Conservation (phyloP, 2,888 invertebrate genomes). For the Zhengitettix transpicula region DNA sequence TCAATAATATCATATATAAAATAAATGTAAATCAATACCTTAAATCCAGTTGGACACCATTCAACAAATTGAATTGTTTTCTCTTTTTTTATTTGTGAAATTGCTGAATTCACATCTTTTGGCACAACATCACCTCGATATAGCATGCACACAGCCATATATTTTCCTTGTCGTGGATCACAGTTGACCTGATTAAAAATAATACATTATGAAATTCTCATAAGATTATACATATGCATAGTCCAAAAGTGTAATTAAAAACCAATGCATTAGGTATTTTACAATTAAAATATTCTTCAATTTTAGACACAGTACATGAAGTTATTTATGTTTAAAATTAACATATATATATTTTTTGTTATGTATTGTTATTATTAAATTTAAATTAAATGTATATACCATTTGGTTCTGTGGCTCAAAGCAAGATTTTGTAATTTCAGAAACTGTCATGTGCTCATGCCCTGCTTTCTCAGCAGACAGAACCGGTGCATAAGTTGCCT, state of each 20-base stretch:
- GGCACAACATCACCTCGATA: slow-evolving; percentile 24
- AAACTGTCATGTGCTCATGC: slow-evolving; percentile 33
- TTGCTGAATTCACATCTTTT: slow-evolving; percentile 34
- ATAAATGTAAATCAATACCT: slow-evolving; percentile 20
- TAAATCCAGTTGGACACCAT: slow-evolving; percentile 43
- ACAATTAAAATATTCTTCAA: no score
- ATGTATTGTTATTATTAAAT: background rate
- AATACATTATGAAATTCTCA: background rate
- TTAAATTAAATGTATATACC: background rate
- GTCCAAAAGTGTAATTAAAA: no score
- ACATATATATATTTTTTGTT: background rate
- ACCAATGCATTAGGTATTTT: no score
- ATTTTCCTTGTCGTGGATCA: slow-evolving; percentile 25
- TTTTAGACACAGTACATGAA: no score
- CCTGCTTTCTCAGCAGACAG: slow-evolving; percentile 35
- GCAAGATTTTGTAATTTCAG: slow-evolving; percentile 40
- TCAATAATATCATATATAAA: no score
- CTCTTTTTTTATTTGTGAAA: slow-evolving; percentile 38
- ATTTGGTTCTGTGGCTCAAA: slow-evolving; percentile 42
- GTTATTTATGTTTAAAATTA: background rate
- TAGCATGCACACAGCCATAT: slow-evolving; percentile 31
- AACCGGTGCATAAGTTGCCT: slow-evolving; percentile 32
- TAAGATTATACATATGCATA: no score
- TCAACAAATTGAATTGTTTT: slow-evolving; percentile 40
- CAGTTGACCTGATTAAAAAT: slow-evolving; percentile 17